Base-by-base conservation (phyloP, 2,888 invertebrate species). In the Mystacides longicornis region DNA sequence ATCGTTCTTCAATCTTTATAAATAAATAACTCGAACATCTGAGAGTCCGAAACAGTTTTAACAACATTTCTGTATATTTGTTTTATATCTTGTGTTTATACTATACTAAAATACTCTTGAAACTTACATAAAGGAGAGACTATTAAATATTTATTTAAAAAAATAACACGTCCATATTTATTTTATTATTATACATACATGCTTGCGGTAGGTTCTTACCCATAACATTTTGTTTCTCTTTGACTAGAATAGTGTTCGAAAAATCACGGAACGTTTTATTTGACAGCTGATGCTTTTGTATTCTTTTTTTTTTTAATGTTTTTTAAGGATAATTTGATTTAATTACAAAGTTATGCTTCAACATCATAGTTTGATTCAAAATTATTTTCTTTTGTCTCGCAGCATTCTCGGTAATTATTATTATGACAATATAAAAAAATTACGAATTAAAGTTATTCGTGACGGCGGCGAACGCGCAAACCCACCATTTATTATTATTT, bases 51-150 rank as follows among this genome's bases (percentile, higher is more conserved):
- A 27, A 11, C 16, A 37, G 14, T 37, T 37, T 37, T 11, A 27
- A 27, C 27, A 27, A 11, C 27, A 37, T 37, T 14, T 37, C 37
- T 37, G 37, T 37, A 37, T 37, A 37, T 37, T 37, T 14, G 16
- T 16, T 37, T 37, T 37, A 14, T 14, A 37, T 37, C 16, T 16
- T 37, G 37, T 27, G 27, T 37, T 37, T 37, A n/a, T n/a, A 14
- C 37, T 37, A 4, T 37, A 37, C 37, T 37, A 37, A 37, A 37
- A 37, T 37, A 37, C 37, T 37, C 27, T 27, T 37, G 37, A 37
- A 37, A 37, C 37, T 7, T 11, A 11, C 11, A 27, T 11, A 14
- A 37, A 37, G 37, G 37, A 37, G n/a, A n/a, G n/a, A n/a, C 37
- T 37, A 16, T 37, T 16, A 37, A 37, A 37, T 37, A 37, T 37